Conservation (phyloP, 2,888 invertebrate genomes). For the Andrena bicolor region DNA sequence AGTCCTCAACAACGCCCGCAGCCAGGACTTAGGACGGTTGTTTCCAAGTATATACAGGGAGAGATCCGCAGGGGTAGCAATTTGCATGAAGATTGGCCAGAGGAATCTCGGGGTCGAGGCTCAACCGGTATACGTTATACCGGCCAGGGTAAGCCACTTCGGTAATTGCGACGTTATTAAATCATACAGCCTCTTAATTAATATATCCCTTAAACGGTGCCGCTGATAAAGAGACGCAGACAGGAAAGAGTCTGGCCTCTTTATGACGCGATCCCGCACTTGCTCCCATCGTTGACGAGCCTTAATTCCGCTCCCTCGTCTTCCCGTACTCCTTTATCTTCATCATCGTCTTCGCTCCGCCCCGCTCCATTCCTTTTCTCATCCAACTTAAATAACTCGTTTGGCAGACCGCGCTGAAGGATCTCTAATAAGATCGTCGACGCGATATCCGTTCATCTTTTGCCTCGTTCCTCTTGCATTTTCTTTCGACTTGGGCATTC, state of each 20-base stretch:
- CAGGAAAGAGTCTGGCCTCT: conserved; percentile 43
- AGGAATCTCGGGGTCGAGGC: conserved; percentile 38
- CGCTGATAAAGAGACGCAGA: conserved; percentile 49
- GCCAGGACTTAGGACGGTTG: conserved; percentile 31
- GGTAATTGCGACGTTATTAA: conserved; percentile 71
- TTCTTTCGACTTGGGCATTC: conserved; percentile 40
- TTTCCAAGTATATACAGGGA: conserved; percentile 26
- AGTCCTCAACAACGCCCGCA: conserved; percentile 12
- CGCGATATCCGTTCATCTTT: conserved; percentile 72
- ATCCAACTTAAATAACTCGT: conserved; percentile 78
- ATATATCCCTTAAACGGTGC: conserved; percentile 63
- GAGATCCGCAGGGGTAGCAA: conserved; percentile 49
- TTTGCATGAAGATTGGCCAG: conserved; percentile 62
- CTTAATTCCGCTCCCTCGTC: conserved; percentile 62
- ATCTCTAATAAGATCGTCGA: conserved; percentile 80
- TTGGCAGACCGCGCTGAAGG: conserved; percentile 72
- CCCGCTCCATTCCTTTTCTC: conserved; percentile 52
- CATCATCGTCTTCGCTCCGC: conserved; percentile 43
- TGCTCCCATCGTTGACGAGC: conserved; percentile 42
- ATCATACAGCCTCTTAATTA: conserved; percentile 73
- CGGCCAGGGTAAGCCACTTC: conserved; percentile 46
- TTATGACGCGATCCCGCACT: conserved; percentile 30
- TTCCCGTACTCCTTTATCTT: conserved; percentile 38
- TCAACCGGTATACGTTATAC: conserved; percentile 34
- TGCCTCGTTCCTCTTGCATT: conserved; percentile 42